A percentile compares a stretch with the other conserved stretches of the same genome.
phyloP scores from a whole-genome alignment of 2,797 vertebrate genomes.

The Sibirionetta formosa region DNA sequence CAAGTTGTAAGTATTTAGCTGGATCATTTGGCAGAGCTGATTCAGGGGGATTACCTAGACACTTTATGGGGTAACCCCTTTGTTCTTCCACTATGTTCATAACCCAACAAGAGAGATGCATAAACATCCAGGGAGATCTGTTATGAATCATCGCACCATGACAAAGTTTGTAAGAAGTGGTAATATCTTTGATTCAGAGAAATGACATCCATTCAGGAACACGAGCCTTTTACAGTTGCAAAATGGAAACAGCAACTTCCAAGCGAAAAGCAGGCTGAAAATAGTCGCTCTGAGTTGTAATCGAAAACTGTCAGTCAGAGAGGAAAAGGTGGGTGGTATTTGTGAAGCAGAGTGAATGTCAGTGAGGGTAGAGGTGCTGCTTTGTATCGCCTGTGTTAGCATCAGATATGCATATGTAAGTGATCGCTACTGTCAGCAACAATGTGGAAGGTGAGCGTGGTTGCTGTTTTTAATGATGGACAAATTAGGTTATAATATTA shows the following conservation, averaged over 20 bases:
- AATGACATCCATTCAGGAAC: background rate
- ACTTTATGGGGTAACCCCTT: background rate
- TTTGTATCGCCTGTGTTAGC: background rate
- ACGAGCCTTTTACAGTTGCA: background rate
- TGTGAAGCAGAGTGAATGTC: background rate
- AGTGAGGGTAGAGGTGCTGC: conserved; percentile 27
- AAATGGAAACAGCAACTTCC: background rate
- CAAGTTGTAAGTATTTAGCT: background rate
- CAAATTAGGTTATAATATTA: background rate
- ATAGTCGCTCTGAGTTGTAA: background rate
- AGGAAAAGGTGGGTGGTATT: conserved; percentile 43
- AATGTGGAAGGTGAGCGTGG: background rate
- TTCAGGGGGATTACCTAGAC: background rate
- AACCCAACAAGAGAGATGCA: background rate
- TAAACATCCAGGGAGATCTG: background rate
- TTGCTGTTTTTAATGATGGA: background rate
- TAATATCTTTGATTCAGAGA: background rate
- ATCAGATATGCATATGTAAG: background rate
- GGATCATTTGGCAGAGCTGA: background rate
- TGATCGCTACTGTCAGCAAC: background rate
- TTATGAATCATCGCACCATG: background rate
- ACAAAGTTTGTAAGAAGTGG: background rate
- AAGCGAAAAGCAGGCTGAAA: background rate
- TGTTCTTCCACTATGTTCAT: background rate
- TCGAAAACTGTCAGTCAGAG: background rate